phyloP scores from a whole-genome alignment of 2,888 invertebrate genomes.

The Tolmerus cingulatus region DNA sequence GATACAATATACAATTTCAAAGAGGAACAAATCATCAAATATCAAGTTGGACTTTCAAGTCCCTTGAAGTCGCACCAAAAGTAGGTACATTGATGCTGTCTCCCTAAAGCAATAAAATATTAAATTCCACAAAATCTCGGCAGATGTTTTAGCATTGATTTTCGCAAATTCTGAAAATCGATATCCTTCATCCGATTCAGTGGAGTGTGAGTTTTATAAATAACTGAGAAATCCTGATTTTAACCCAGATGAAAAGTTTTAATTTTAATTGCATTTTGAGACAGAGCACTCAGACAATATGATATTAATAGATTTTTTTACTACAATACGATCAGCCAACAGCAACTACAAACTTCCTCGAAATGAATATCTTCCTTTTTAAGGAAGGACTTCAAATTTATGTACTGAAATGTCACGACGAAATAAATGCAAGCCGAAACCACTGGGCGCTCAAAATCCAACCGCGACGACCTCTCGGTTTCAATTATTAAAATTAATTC shows the following conservation, averaged over 20 bases:
- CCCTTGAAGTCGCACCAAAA: not conserved
- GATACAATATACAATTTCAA: not conserved
- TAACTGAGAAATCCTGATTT: not conserved
- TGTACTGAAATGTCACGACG: not conserved
- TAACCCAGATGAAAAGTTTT: not conserved
- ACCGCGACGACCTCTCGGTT: not conserved
- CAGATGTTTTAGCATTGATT: not conserved
- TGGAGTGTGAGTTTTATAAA: not conserved
- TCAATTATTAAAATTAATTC: conserved; percentile 13
- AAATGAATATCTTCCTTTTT: not conserved
- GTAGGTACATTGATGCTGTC: not conserved
- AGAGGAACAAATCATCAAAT: not conserved
- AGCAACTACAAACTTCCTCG: not conserved
- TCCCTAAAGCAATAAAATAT: not conserved
- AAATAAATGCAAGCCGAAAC: not conserved
- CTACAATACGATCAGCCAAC: not conserved
- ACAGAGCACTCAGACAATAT: not conserved
- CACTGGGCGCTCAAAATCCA: not conserved
- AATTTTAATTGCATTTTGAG: not conserved
- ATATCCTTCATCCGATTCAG: not conserved
- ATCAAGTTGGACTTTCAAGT: not conserved
- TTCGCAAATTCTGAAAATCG: not conserved
- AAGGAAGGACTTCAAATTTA: not conserved
- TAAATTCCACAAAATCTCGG: not conserved
- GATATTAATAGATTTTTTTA: not conserved